phyloP scores from a whole-genome alignment of 2,797 vertebrate species.

The Muraenolepis orangiensis region DNA sequence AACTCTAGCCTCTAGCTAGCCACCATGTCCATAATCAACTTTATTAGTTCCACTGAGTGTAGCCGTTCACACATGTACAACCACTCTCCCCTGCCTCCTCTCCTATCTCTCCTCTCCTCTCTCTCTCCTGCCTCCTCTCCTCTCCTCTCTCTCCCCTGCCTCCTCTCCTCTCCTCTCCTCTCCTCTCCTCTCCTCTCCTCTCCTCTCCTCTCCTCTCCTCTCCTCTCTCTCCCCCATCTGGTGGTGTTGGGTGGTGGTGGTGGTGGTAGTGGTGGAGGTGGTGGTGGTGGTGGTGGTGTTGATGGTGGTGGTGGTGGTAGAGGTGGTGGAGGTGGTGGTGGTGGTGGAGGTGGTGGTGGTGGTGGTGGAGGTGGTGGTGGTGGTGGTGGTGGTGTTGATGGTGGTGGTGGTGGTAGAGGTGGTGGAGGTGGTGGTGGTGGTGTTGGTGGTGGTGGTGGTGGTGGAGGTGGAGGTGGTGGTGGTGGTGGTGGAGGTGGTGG shows the following conservation, averaged over 20 bases:
- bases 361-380: not conserved
- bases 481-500: no score
- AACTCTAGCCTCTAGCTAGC: slow-evolving; percentile 39
- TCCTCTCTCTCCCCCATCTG: not conserved
- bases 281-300: not conserved
- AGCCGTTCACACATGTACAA: not conserved
- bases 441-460: not conserved
- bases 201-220: not conserved
- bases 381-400: not conserved
- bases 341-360: not conserved
- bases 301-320: not conserved
- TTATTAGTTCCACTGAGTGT: slow-evolving; percentile 49
- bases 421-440: not conserved
- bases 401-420: not conserved
- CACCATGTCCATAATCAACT: slow-evolving; percentile 46
- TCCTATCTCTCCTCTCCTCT: not conserved
- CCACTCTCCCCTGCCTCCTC: not conserved
- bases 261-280: not conserved
- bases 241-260: not conserved
- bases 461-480: not conserved
- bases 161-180: not conserved
- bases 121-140: not conserved
- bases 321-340: not conserved
- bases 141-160: no score
- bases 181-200: not conserved